Conservation (phyloP, 2,888 invertebrate species). For the Anoncus sp. region DNA sequence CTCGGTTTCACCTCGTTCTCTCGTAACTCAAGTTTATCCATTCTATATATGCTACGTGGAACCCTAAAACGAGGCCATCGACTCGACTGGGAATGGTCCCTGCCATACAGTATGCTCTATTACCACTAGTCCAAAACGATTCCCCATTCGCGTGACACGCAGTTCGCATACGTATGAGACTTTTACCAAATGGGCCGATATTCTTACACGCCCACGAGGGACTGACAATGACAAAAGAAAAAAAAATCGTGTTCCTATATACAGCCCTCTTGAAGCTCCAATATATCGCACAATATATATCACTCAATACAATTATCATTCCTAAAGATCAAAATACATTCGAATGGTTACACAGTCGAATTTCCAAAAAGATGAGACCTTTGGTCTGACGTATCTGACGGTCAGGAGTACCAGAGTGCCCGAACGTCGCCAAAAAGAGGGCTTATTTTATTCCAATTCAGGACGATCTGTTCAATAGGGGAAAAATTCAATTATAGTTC, state of each 20-base stretch:
- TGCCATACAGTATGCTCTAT: slow-evolving; percentile 45
- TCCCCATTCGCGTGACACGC: slow-evolving; percentile 52
- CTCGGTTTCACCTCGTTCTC: slow-evolving; percentile 21
- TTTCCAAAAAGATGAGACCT: slow-evolving; percentile 7
- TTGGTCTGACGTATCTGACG: slow-evolving; percentile 2
- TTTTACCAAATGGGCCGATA: slow-evolving; percentile 41
- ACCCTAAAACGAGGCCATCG: slow-evolving; percentile 27
- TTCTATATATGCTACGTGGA: slow-evolving; percentile 16
- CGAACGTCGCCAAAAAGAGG: no score
- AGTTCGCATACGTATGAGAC: slow-evolving; percentile 54
- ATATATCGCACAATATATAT: slow-evolving; percentile 20
- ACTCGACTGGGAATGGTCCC: slow-evolving; percentile 22
- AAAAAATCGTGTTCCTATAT: slow-evolving; percentile 12
- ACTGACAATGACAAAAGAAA: slow-evolving; percentile 26
- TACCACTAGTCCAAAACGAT: slow-evolving; percentile 52
- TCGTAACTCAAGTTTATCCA: slow-evolving; percentile 53
- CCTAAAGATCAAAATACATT: slow-evolving; percentile 13
- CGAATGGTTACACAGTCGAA: background rate
- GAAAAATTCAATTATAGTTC: background rate
- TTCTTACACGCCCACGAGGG: slow-evolving; percentile 27
- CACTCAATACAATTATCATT: slow-evolving; percentile 28
- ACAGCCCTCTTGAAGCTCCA: background rate
- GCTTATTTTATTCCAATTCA: no score
- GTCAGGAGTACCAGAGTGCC: no score
- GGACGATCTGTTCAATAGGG: no score